phyloP scores from a whole-genome alignment of 2,888 invertebrate species.

The Allygus modestus region DNA sequence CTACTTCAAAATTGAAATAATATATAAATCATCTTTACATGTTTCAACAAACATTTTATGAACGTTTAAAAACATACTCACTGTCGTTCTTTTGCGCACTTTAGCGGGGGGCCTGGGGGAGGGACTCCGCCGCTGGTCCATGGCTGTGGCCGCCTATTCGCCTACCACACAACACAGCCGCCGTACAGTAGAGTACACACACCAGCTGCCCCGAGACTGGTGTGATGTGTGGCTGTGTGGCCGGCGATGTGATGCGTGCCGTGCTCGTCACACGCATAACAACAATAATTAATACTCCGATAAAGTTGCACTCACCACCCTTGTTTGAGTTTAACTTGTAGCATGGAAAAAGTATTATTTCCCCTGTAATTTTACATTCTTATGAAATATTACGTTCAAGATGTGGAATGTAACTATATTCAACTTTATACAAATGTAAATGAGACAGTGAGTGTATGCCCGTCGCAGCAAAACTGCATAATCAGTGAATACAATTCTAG shows the following conservation, averaged over 20 bases:
- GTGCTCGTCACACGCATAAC: conserved; percentile 5
- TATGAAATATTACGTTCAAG: too few species aligned
- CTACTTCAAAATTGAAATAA: too few species aligned
- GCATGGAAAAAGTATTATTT: neutral
- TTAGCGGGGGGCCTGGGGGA: neutral
- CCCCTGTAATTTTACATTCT: too few species aligned
- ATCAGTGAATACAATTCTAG: too few species aligned
- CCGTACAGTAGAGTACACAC: neutral
- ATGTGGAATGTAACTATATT: too few species aligned
- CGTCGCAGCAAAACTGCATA: too few species aligned
- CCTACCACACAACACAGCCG: neutral
- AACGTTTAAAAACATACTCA: neutral
- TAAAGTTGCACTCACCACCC: neutral
- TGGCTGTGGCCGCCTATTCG: neutral
- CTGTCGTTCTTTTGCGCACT: neutral
- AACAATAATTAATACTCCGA: neutral
- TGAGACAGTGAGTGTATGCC: too few species aligned
- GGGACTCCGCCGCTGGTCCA: neutral
- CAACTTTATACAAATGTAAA: neutral
- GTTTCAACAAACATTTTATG: too few species aligned
- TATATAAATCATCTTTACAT: neutral
- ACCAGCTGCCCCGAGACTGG: neutral
- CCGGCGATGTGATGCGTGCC: conserved; percentile 21
- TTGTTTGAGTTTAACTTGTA: neutral
- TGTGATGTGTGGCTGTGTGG: conserved; percentile 3